Percentiles rank a stretch among this genome's conserved stretches.
Conservation (phyloP, 2,888 invertebrate genomes). For the Drosophila paranaensis region DNA sequence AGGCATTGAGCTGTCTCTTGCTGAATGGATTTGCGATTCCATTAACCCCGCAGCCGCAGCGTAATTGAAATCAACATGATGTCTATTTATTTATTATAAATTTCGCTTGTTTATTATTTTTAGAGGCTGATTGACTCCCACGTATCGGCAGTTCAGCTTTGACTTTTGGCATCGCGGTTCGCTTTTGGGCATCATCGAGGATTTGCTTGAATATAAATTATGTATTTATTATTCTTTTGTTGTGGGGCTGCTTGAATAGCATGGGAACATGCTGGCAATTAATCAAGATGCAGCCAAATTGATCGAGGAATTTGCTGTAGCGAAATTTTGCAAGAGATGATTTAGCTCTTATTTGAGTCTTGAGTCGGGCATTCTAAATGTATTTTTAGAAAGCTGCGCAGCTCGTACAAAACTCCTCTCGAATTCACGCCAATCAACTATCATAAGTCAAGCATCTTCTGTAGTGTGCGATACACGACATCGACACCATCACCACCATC, state of each 20-base stretch:
- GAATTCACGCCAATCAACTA: conserved; percentile 67
- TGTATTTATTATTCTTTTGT: conserved; percentile 72
- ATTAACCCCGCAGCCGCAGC: conserved; percentile 69
- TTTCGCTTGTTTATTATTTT: conserved; percentile 56
- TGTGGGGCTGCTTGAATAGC: conserved; percentile 56
- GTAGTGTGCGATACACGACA: conserved; percentile 51
- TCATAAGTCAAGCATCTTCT: conserved; percentile 73
- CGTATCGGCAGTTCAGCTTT: conserved; percentile 51
- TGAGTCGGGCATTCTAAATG: conserved; percentile 38
- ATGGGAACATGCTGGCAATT: conserved; percentile 73
- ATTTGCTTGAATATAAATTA: conserved; percentile 17
- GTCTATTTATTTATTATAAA: conserved; percentile 70
- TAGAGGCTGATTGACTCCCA: conserved; percentile 72
- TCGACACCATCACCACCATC: conserved; percentile 42
- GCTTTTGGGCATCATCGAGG: conserved; percentile 59
- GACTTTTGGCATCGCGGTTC: conserved; percentile 69
- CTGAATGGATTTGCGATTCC: conserved; percentile 57
- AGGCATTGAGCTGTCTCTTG: conserved; percentile 55
- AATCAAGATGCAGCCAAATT: conserved; percentile 66
- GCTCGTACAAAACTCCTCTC: conserved; percentile 27
- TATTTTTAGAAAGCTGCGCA: conserved; percentile 38
- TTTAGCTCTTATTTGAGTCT: background rate
- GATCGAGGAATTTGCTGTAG: conserved; percentile 18
- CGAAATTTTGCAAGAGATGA: conserved; percentile 24
- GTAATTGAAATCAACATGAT: conserved; percentile 78